phyloP scores from a whole-genome alignment of 2,888 invertebrate genomes.

The Drosophila phalerata region DNA sequence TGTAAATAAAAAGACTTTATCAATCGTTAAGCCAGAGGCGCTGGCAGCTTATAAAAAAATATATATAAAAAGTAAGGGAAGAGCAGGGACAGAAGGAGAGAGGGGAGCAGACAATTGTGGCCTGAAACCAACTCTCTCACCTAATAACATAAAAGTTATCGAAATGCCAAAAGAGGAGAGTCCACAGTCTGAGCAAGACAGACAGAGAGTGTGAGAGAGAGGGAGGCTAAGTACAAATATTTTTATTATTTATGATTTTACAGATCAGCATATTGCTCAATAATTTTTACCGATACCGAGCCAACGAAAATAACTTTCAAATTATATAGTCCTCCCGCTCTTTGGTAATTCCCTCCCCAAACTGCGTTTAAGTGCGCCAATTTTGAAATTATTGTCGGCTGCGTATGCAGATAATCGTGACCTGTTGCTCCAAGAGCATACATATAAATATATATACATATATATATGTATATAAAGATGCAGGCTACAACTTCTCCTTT shows the following conservation, averaged over 20 bases:
- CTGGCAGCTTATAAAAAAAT: constrained; percentile 30
- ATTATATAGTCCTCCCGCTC: constrained; percentile 46
- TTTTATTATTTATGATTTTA: constrained; percentile 85
- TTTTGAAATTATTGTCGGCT: constrained; percentile 82
- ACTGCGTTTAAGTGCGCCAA: constrained; percentile 80
- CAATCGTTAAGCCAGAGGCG: constrained; percentile 73
- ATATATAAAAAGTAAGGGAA: neutral
- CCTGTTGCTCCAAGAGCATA: constrained; percentile 69
- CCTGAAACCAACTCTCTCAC: constrained; percentile 81
- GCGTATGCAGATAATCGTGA: constrained; percentile 84
- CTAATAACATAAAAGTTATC: constrained; percentile 83
- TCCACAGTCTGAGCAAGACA: neutral
- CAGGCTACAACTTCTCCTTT: constrained; percentile 7
- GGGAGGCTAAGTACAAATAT: constrained; percentile 70
- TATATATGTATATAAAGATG: constrained; percentile 21
- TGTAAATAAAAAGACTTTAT: constrained; percentile 82
- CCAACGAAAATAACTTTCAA: constrained; percentile 78
- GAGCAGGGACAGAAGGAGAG: neutral
- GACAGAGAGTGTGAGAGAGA: constrained; percentile 8
- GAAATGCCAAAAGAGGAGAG: constrained; percentile 49
- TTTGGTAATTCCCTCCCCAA: constrained; percentile 1
- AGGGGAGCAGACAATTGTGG: constrained; percentile 41
- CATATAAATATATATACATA: constrained; percentile 37
- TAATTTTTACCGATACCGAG: constrained; percentile 73
- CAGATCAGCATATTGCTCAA: constrained; percentile 86